These are phyloP conservation scores for Myotis vivesi DNA, from an alignment of 2,797 vertebrate genomes.

Conservation along the genomic window DNA sequence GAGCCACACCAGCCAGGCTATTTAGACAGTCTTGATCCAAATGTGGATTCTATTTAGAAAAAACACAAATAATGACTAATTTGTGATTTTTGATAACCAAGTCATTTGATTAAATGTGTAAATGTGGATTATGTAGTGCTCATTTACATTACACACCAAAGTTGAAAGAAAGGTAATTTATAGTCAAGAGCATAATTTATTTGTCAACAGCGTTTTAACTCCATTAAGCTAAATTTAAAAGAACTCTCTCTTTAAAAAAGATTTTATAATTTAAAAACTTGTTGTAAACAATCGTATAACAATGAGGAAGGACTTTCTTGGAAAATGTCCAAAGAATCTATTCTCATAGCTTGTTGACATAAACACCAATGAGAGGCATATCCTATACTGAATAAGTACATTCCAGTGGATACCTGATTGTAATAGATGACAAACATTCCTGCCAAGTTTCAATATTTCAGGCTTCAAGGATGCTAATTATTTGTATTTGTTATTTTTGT, in stretches of 20 bases:
- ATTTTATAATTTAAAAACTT: neutral
- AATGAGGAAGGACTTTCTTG: neutral
- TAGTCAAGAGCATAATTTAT: neutral
- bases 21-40: too few relatives aligned
- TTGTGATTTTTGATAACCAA: neutral
- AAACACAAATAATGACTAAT: neutral
- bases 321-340: neutral
- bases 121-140: neutral
- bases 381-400: neutral
- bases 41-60: neutral
- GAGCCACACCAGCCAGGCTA: too few relatives aligned
- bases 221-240: neutral
- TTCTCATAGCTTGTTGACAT: neutral
- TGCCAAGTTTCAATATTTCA: neutral
- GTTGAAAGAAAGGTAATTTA: neutral
- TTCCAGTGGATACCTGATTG: neutral
- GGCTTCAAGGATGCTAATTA: neutral
- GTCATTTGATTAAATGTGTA: constrained; percentile 10
- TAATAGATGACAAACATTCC: neutral
- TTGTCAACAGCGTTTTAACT: neutral
- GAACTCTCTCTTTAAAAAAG: neutral
- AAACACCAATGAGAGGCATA: neutral
- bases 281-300: neutral
- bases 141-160: neutral
- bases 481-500: constrained; percentile 15